These are phyloP conservation scores for Diceros bicornis DNA, from an alignment of 2,797 vertebrate species.

Conservation along the genomic window DNA sequence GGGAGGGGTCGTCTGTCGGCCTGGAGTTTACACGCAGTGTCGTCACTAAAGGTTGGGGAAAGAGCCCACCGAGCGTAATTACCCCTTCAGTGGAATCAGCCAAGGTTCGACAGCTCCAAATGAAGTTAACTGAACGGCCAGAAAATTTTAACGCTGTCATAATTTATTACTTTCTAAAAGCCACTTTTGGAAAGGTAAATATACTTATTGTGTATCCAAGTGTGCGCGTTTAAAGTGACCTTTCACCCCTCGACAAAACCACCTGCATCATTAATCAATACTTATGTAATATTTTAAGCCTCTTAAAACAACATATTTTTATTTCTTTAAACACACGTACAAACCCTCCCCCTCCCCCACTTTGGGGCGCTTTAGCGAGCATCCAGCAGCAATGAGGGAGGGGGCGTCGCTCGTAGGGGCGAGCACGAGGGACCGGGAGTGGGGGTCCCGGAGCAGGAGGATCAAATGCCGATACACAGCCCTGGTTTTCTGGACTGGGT, in stretches of 20 bases:
- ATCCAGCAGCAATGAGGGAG: conserved; percentile 44
- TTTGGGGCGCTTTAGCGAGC: conserved; percentile 80
- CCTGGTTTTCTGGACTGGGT: conserved; percentile 81
- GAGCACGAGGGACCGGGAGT: conserved; percentile 12
- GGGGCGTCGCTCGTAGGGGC: not conserved
- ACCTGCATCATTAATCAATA: conserved; percentile 89
- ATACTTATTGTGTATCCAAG: conserved; percentile 83
- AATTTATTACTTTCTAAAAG: conserved; percentile 89
- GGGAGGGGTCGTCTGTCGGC: conserved; percentile 83
- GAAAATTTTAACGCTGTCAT: conserved; percentile 89
- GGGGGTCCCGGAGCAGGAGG: conserved; percentile 61
- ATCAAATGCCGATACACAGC: conserved; percentile 79
- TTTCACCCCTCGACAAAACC: conserved; percentile 85
- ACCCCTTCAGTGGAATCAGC: conserved; percentile 85
- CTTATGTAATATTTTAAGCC: conserved; percentile 85
- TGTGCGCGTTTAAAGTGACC: conserved; percentile 83
- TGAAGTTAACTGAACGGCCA: conserved; percentile 86
- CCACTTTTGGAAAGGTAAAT: conserved; percentile 88
- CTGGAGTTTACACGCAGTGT: conserved; percentile 84
- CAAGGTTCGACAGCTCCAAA: conserved; percentile 84
- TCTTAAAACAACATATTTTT: conserved; percentile 73
- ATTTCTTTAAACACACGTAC: conserved; percentile 64
- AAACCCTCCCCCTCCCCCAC: conserved; percentile 84
- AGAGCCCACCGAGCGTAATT: conserved; percentile 84
- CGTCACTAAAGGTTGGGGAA: conserved; percentile 86